A percentile compares a stretch with the other conserved stretches of the same genome.
phyloP scores from a whole-genome alignment of 2,888 invertebrate species.

The Epirrhoe alternata region DNA sequence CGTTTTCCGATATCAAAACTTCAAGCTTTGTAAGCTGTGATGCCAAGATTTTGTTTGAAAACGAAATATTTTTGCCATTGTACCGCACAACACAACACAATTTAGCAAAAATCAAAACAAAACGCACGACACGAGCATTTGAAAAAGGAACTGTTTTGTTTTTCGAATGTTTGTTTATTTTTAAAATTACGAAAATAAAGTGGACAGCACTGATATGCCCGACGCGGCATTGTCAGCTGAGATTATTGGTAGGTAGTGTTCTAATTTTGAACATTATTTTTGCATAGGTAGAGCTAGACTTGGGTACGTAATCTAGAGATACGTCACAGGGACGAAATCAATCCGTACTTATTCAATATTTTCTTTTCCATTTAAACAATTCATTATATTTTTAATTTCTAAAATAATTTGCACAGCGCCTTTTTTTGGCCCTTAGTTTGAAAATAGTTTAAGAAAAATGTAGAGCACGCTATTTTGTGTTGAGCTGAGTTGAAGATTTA shows the following conservation, averaged over 20 bases:
- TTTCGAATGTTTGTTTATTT: conserved; percentile 41
- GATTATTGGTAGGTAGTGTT: conserved; percentile 64
- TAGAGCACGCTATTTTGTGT: no score
- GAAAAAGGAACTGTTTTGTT: conserved; percentile 38
- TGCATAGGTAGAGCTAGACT: conserved; percentile 47
- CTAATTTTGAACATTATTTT: conserved; percentile 59
- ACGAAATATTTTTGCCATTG: conserved; percentile 1
- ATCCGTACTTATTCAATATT: no score
- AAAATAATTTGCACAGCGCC: no score
- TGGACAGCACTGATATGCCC: conserved; percentile 64
- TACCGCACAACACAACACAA: background rate
- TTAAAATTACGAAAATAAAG: conserved; percentile 45
- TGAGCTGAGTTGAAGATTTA: background rate
- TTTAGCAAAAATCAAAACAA: background rate
- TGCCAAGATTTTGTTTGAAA: background rate
- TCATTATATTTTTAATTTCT: no score
- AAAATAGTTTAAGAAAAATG: no score
- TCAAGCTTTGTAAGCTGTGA: conserved; percentile 38
- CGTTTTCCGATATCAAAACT: conserved; percentile 43
- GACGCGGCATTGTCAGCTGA: conserved; percentile 75
- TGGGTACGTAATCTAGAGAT: conserved; percentile 56
- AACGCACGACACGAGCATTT: conserved; percentile 17
- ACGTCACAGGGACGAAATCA: conserved; percentile 22
- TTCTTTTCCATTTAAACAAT: no score
- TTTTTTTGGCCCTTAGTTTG: no score